phyloP scores from a whole-genome alignment of 2,113 vertebrate genomes.

The Eulemur macaco region DNA sequence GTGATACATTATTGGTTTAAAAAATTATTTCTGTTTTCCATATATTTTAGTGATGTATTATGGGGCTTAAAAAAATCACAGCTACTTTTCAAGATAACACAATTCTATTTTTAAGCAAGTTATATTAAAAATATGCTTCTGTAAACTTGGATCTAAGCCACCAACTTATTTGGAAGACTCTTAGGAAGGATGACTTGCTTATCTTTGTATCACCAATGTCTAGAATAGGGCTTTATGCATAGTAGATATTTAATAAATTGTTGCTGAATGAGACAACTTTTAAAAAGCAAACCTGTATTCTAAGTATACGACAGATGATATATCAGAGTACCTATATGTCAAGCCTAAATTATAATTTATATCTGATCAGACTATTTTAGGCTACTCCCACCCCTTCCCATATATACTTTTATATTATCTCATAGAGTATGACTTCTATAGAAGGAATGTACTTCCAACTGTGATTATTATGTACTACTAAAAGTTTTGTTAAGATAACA shows the following conservation, averaged over 20 bases:
- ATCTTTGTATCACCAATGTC: background rate
- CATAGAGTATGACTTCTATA: background rate
- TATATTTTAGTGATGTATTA: background rate
- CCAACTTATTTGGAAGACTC: background rate
- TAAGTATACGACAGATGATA: background rate
- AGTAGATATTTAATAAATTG: background rate
- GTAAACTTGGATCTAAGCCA: background rate
- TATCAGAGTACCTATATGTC: background rate
- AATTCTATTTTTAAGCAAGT: background rate
- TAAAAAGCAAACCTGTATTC: background rate
- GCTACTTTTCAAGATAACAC: background rate
- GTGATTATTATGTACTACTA: background rate
- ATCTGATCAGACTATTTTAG: background rate
- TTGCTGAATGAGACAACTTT: background rate
- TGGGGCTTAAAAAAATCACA: background rate
- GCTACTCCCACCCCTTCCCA: background rate
- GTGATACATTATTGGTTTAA: background rate
- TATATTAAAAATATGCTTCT: background rate
- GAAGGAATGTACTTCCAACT: background rate
- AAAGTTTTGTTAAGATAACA: conserved; percentile 26
- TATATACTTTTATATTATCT: background rate
- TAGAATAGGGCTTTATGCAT: background rate
- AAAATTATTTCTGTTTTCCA: background rate
- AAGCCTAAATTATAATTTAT: background rate
- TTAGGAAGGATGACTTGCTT: background rate